phyloP scores from a whole-genome alignment of 2,888 invertebrate genomes.

The Leptura quadrifasciata region DNA sequence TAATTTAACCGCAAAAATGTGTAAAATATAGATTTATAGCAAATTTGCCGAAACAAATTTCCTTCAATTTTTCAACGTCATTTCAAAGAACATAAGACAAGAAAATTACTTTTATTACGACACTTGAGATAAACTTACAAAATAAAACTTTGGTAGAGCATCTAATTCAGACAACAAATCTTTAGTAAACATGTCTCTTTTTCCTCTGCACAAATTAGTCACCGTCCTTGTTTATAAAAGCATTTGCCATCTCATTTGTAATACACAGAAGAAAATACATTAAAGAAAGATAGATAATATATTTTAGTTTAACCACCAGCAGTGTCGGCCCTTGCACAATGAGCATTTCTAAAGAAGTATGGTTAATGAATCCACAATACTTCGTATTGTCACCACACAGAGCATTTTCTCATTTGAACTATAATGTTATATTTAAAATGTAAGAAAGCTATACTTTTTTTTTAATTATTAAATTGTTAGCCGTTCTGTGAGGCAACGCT shows the following conservation, averaged over 20 bases:
- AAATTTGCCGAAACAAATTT: conserved; percentile 41
- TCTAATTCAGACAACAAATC: conserved; percentile 62
- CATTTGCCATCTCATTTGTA: conserved; percentile 31
- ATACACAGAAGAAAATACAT: conserved; percentile 34
- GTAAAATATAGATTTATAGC: conserved; percentile 39
- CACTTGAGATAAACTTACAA: conserved; percentile 58
- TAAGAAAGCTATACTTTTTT: neutral
- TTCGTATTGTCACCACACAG: neutral
- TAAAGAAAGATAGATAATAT: conserved; percentile 32
- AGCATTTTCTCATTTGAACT: neutral
- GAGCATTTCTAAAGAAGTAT: conserved; percentile 6
- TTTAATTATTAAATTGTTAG: too few relatives aligned
- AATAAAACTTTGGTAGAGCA: conserved; percentile 57
- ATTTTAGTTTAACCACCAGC: conserved; percentile 16
- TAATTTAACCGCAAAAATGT: conserved; percentile 7
- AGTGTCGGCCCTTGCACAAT: conserved; percentile 1
- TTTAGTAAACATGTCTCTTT: conserved; percentile 53
- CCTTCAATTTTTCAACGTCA: conserved; percentile 42
- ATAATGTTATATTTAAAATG: neutral
- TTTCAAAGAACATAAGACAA: conserved; percentile 42
- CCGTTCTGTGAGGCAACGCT: too few relatives aligned
- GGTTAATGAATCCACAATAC: conserved; percentile 14
- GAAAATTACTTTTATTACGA: conserved; percentile 58
- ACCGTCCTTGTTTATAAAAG: conserved; percentile 42
- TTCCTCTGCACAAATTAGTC: conserved; percentile 53